Conservation (phyloP, 2,888 invertebrate genomes). For the Pardosa pseudoannulata region DNA sequence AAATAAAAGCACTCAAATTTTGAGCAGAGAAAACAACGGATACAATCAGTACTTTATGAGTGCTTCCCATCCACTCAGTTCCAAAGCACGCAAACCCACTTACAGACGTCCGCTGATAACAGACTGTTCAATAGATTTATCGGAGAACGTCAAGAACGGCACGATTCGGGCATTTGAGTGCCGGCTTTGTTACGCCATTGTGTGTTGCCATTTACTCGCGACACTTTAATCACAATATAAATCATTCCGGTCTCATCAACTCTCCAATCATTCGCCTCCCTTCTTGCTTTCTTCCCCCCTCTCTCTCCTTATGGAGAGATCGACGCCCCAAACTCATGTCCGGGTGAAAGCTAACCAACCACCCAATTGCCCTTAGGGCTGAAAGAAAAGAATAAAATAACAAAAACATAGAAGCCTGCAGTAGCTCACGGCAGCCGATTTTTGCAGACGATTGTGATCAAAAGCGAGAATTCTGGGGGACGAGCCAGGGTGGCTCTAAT, state of each 20-base stretch:
- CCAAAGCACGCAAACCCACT: not conserved
- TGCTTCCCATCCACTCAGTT: not conserved
- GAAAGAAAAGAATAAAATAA: not conserved
- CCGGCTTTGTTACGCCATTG: slow-evolving; percentile 12
- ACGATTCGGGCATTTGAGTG: not conserved
- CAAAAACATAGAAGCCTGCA: not conserved
- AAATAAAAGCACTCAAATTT: too few species aligned
- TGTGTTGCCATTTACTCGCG: slow-evolving; percentile 10
- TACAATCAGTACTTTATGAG: slow-evolving; percentile 12
- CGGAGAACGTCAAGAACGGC: not conserved
- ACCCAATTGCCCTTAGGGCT: not conserved
- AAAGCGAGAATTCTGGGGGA: not conserved
- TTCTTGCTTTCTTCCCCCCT: not conserved
- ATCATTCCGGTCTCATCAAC: slow-evolving; percentile 17
- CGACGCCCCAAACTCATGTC: slow-evolving; percentile 35
- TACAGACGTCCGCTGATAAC: not conserved
- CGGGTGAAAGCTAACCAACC: slow-evolving; percentile 40
- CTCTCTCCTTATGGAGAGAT: slow-evolving; percentile 22
- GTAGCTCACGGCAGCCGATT: not conserved
- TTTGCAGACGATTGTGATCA: not conserved
- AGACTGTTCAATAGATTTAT: not conserved
- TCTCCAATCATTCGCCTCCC: not conserved
- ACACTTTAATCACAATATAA: slow-evolving; percentile 17
- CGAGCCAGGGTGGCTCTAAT: not conserved
- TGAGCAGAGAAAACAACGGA: not conserved